Conservation (phyloP, 2,113 vertebrate species). For the Dasyurus viverrinus region DNA sequence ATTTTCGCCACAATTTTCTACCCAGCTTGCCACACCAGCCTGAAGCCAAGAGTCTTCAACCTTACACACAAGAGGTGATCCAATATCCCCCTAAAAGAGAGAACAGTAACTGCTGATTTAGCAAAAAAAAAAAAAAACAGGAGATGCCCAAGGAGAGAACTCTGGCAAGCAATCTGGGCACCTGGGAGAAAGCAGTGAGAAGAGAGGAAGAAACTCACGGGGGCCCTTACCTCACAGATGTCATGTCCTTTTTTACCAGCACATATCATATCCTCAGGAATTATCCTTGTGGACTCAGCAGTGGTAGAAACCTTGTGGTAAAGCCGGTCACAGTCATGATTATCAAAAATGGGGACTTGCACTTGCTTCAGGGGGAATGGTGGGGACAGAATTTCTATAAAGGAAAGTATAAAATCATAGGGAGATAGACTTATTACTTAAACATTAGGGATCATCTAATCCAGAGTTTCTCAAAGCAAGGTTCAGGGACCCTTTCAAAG, state of each 20-base stretch:
- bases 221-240: background rate
- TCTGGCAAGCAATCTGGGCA: background rate
- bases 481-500: background rate
- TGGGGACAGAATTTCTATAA: background rate
- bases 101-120: background rate
- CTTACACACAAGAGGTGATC: background rate
- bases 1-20: accelerated
- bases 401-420: background rate
- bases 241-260: background rate
- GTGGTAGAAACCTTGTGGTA: background rate
- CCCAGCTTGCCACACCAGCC: background rate
- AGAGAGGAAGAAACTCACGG: background rate
- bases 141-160: background rate
- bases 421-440: background rate
- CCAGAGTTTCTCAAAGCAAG: background rate
- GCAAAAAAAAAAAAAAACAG: background rate
- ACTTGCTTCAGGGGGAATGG: background rate
- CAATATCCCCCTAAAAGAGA: background rate
- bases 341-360: background rate
- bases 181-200: background rate
- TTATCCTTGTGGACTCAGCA: background rate
- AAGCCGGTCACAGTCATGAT: background rate
- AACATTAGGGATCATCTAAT: background rate
- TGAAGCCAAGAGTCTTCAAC: background rate
- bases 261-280: background rate